Base-by-base conservation (phyloP, 2,113 vertebrate genomes). In the Psittacus erithacus region DNA sequence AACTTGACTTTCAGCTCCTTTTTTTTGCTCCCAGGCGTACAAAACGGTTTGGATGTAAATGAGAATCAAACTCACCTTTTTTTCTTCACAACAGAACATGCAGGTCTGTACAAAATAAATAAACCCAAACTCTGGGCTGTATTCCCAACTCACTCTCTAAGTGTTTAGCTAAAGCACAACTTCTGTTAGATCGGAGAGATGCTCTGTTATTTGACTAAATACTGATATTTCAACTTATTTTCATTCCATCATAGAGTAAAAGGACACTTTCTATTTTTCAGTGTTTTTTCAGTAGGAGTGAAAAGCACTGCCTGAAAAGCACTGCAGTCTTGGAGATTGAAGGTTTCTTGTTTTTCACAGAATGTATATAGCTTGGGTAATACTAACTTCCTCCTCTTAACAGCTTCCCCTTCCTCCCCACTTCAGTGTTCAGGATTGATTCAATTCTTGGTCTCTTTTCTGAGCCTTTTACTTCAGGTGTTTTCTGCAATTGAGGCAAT, bases 161-260 rank as follows among this genome's bases (percentile, higher is more conserved):
- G 46, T 52, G 73, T 85, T 95, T 71, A 89, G 81, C 85, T 86
- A 68, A 94, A 90, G 76, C 24, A 70, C 35, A 90, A 83, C 50
- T 88, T 90, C 59, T 88, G 39, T 57, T 84, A 84, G 24, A 38
- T 38, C 53, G 62, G 64, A 94, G 47, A 92, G 39, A 41, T 82
- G 79, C 44, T 94, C 68, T 70, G 77, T 78, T 95, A 68, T 90
- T 94, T 94, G 68, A 75, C 39, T 86, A 92, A 95, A 90, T 87
- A 83, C 90, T 90, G 55, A 57, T 71, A 90, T 82, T 97, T 94
- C 60, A 92, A 53, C 60, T 88, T 94, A 90, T 71, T 95, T 88
- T 78, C 19, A 75, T 96, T 93, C 73, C 86, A 84, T 78, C 69
- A 19, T 11, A 52, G 39, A 86, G 39, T 59, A 90, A 83, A 94